Base-by-base conservation (phyloP, 2,888 invertebrate species). In the Lumbricus terrestris region DNA sequence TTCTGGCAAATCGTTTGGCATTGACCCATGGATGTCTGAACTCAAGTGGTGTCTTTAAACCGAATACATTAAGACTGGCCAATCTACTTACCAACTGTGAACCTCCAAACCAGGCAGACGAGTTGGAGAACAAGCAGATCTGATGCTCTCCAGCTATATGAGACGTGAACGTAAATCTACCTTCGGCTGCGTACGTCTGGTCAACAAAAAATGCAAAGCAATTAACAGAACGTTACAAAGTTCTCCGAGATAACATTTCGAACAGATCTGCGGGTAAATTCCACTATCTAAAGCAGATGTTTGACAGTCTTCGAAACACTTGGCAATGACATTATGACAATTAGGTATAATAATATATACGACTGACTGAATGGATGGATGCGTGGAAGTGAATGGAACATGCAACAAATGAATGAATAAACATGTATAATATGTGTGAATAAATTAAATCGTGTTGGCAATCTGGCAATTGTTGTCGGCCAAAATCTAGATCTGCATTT, bases 71-170 rank as follows among this genome's bases (percentile, higher is more conserved):
- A 69, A 11, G n/a, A n/a, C n/a, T 69, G 69, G 69, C 11, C 29
- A 69, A 69, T 69, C 29, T 47, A 38, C 40, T 38, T 40, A 47
- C 88, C 40, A 47, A n/a, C 88, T 99, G 99, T 40, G 98, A 98
- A 90, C 99, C 99, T 95, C 98, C 98, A 95, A 99, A 99, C 99
- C 99, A 99, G 88, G 98, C 97, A 15, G 98, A 97, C 93, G 98
- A 98, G 95, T 99, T 99, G 0, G 99, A 99, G 95, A 98, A 99
- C 96, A 99, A 96, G 95, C 99, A 99, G 93, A 99, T 98, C 16
- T 98, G 96, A 95, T 99, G 99, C 96, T 99, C 99, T 91, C 99
- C 99, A 20, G 99, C 99, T 6, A 97, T 97, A 93, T 98, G 98
- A 0, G 99, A 99, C 0, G 99, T 99, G 95, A 99, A 99, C 0